phyloP scores from a whole-genome alignment of 2,797 vertebrate genomes.

The Coreius guichenoti region DNA sequence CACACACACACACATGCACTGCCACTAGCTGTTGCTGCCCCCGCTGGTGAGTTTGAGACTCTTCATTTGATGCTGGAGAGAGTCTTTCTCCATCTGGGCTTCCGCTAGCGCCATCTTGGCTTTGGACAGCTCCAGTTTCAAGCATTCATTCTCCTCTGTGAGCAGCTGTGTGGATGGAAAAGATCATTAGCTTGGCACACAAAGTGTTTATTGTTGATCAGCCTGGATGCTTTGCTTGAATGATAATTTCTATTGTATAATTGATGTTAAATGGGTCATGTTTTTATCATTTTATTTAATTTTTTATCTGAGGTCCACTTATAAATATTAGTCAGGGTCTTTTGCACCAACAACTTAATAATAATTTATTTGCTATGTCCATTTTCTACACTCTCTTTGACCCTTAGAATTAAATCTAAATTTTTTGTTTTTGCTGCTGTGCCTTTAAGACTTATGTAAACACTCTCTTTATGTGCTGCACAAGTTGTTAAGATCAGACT shows the following conservation, averaged over 20 bases:
- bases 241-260: neutral
- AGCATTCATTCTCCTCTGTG: constrained; percentile 93
- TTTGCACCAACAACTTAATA: too few species aligned
- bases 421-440: neutral
- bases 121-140: constrained; percentile 92
- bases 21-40: constrained; percentile 71
- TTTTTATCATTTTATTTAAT: neutral
- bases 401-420: neutral
- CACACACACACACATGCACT: constrained; percentile 1
- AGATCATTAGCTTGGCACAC: constrained; percentile 30
- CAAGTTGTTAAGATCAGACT: neutral
- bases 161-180: constrained; percentile 77
- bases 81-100: constrained; percentile 93
- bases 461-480: neutral
- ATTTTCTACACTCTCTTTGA: neutral
- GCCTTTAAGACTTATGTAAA: too few species aligned
- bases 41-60: constrained; percentile 79
- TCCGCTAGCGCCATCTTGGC: constrained; percentile 95
- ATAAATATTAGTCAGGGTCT: neutral
- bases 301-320: neutral
- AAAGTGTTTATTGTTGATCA: neutral
- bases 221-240: neutral
- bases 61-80: constrained; percentile 88
- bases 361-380: too few species aligned
- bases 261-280: neutral